Evolutionary conservation across 1,140 invertebrate species (phyloP), one percentile per base, ranked within the genome.

Genomic region (Achatina immaculata): DNA sequence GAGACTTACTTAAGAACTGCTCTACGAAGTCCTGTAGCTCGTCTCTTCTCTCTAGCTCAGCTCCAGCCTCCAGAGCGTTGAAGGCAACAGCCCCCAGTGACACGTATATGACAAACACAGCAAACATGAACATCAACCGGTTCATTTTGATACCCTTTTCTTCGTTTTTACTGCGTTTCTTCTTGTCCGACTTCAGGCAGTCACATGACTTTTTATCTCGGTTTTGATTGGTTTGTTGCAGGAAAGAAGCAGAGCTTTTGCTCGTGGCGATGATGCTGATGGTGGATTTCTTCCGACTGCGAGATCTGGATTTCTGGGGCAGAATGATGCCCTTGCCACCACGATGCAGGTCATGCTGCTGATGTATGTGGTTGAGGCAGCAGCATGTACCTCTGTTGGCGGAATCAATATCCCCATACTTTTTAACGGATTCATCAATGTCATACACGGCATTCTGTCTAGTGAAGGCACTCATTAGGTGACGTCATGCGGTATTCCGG

Each of bases 81-180:
- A 86, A 86, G 43, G 85, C 78, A 34, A 80, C 75, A 11, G 85
- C 84, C 14, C 85, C 85, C 2, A 84, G 75, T 36, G 83, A 85
- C 34, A 86, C 79, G 71, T 85, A 86, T 24, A 83, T n/a, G 9
- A 84, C 77, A 45, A 85, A 82, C n/a, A 84, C 55, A n/a, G 71
- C 36, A 9, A 81, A 45, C 11, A 86, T 68, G 24, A 82, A 2
- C 4, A 84, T 93, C 1, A 95, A 68, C 11, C 79, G 72, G 24
- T 83, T 78, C 79, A 83, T 78, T 42, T 28, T 62, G 14, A 38
- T 31, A 34, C 31, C 34, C 14, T 40, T 45, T 24, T 72, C 42
- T 2, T 65, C 36, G 24, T 71, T 14, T 16, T 62, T 42, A 4
- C 16, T 48, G 6, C 43, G 0, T 31, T 38, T 58, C n/a, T 31